A percentile compares a stretch with the other conserved stretches of the same genome.
Conservation (phyloP, 2,113 vertebrate genomes). For the Limnothrissa miodon region DNA sequence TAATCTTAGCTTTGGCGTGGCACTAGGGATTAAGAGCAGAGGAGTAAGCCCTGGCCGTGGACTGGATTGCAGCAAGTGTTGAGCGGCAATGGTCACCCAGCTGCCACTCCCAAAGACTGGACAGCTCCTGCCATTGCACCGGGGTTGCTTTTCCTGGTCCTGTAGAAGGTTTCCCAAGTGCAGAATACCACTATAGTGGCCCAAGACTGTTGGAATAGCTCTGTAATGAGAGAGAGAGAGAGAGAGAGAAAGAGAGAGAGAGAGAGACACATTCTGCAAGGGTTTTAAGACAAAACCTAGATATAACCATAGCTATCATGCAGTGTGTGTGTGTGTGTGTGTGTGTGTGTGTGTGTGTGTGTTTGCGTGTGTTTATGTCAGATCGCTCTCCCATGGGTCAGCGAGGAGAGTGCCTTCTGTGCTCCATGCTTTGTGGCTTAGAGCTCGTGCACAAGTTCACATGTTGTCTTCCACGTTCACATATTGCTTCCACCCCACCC, state of each 20-base stretch:
- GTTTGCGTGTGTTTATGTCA: neutral
- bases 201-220: neutral
- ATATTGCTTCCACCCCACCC: too few relatives aligned
- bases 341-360: neutral
- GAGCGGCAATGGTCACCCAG: neutral
- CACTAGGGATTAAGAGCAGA: slow-evolving; percentile 59
- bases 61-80: neutral
- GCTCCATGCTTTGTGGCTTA: neutral
- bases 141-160: too few relatives aligned
- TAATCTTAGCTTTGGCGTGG: slow-evolving; percentile 68
- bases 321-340: neutral
- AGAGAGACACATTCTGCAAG: neutral
- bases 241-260: neutral
- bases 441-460: neutral
- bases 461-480: neutral
- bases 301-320: neutral
- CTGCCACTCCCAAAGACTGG: slow-evolving; percentile 17
- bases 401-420: neutral
- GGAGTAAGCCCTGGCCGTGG: slow-evolving; percentile 46
- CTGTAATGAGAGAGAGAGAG: neutral
- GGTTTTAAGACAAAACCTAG: neutral
- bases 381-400: neutral
- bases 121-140: neutral
- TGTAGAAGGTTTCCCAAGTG: too few relatives aligned
- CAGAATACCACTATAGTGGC: neutral